A percentile compares a stretch with the other conserved stretches of the same genome.
Conservation (phyloP, 2,797 vertebrate species). For the Florisuga fusca region DNA sequence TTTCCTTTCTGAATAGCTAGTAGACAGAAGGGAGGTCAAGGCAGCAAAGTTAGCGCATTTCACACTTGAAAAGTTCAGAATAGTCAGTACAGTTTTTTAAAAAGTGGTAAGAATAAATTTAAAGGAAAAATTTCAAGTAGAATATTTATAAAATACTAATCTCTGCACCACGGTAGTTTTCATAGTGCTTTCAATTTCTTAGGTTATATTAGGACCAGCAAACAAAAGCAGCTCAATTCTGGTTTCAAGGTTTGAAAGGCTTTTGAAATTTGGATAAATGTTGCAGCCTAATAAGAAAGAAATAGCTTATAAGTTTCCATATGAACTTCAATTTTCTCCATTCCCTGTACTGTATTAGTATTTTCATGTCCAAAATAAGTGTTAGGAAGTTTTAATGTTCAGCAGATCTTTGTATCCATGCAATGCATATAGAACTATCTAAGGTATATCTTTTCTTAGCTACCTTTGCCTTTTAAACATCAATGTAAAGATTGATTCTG, state of each 20-base stretch:
- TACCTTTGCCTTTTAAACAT: not conserved
- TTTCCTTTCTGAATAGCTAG: not conserved
- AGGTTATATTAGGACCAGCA: not conserved
- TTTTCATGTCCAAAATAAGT: not conserved
- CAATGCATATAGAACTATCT: rapidly evolving
- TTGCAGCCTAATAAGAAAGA: not conserved
- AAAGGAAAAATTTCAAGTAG: not conserved
- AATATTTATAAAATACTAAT: not conserved
- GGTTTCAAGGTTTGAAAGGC: not conserved
- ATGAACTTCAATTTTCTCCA: not conserved
- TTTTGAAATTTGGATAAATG: not conserved
- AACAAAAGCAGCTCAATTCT: not conserved
- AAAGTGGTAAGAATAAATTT: not conserved
- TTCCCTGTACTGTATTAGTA: not conserved
- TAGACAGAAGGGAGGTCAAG: not conserved
- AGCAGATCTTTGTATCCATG: not conserved
- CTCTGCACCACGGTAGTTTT: not conserved
- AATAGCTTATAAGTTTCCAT: not conserved
- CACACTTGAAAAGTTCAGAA: not conserved
- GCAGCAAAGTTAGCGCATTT: not conserved
- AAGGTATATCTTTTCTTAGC: not conserved
- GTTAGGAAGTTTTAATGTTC: not conserved
- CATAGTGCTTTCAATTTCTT: not conserved
- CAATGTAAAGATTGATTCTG: not conserved
- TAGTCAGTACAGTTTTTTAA: not conserved